Conservation (phyloP, 1,140 invertebrate genomes). For the Platorchestia sp. region DNA sequence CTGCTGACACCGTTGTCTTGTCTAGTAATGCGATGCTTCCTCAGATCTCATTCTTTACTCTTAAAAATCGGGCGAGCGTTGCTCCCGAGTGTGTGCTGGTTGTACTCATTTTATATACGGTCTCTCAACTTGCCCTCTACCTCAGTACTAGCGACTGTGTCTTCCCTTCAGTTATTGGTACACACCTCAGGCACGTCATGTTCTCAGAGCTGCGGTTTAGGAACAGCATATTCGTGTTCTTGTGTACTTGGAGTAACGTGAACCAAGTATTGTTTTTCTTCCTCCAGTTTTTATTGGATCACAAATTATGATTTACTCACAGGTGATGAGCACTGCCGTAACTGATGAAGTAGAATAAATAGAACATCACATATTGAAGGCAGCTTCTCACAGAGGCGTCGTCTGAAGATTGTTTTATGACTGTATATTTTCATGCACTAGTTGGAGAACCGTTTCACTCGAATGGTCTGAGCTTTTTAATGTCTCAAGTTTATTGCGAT, state of each 20-base stretch:
- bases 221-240: not conserved
- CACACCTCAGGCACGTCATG: not conserved
- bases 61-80: not conserved
- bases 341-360: not conserved
- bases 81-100: not conserved
- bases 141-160: constrained; percentile 25
- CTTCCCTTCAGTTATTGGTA: constrained; percentile 48
- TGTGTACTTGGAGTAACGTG: not conserved
- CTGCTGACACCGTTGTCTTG: not conserved
- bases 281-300: not conserved
- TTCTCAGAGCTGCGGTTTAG: not conserved
- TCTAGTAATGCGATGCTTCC: not conserved
- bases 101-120: constrained; percentile 13
- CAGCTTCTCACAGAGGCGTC: not conserved
- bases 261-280: not conserved
- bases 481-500: not conserved
- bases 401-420: not conserved
- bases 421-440: not conserved
- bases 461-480: not conserved
- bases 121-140: constrained; percentile 16
- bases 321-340: not conserved
- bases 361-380: not conserved
- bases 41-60: constrained; percentile 41
- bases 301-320: not conserved
- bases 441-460: not conserved